Percentiles rank a stretch among this genome's conserved stretches.
These are phyloP conservation scores for Nomada fabriciana DNA, from an alignment of 2,888 invertebrate genomes.

Conservation along the genomic window DNA sequence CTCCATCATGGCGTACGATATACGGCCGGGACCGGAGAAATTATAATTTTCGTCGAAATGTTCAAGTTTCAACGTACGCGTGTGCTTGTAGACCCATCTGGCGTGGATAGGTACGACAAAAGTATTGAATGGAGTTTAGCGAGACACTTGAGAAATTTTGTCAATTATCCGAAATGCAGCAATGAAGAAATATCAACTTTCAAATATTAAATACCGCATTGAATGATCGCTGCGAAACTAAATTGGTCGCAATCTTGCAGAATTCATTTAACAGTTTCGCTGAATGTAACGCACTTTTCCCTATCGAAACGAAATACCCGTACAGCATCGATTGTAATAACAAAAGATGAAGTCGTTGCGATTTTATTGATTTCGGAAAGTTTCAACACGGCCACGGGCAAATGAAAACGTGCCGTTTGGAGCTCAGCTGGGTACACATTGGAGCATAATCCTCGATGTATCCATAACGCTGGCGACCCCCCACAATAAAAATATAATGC, in stretches of 20 bases:
- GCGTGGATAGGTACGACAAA: not conserved
- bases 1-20: conserved; percentile 18
- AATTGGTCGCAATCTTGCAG: not conserved
- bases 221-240: not conserved
- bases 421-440: conserved; percentile 76
- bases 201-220: too few species aligned
- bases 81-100: not conserved
- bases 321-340: not conserved
- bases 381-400: conserved; percentile 48
- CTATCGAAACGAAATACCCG: not conserved
- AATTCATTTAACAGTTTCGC: not conserved
- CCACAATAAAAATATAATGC: conserved; percentile 77
- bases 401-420: conserved; percentile 39
- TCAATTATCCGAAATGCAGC: not conserved
- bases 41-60: conserved; percentile 19
- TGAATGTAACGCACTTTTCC: not conserved
- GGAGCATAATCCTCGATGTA: conserved; percentile 72
- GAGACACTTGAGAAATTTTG: not conserved
- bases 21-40: not conserved
- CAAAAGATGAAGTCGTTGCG: conserved; percentile 33
- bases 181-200: not conserved
- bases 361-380: conserved; percentile 56
- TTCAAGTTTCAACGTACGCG: not conserved
- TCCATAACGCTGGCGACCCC: conserved; percentile 54
- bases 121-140: not conserved